Percentiles rank a stretch among this genome's conserved stretches.
phyloP scores from a whole-genome alignment of 2,888 invertebrate species.

The Apamea sordens region DNA sequence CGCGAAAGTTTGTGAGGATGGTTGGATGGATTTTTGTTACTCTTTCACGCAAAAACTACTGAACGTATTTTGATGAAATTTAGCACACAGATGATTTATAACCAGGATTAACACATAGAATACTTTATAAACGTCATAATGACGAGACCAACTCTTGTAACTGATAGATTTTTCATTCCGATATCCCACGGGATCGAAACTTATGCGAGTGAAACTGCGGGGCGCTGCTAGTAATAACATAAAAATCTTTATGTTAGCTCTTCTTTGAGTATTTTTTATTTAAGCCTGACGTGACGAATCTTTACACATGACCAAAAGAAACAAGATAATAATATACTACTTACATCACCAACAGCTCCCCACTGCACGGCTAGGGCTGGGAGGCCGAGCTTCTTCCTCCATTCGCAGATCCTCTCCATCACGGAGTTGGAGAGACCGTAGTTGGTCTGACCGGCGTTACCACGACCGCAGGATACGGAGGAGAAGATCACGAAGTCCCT shows the following conservation, averaged over 20 bases:
- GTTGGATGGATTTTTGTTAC: too few relatives aligned
- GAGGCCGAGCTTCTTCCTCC: conserved; percentile 92
- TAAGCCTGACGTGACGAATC: not conserved
- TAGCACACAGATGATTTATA: too few relatives aligned
- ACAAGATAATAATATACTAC: conserved; percentile 69
- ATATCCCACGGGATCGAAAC: too few relatives aligned
- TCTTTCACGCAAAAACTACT: too few relatives aligned
- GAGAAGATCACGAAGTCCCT: conserved; percentile 97
- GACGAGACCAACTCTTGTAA: too few relatives aligned
- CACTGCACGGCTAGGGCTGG: conserved; percentile 97
- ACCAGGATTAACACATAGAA: too few relatives aligned
- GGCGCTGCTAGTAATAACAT: not conserved
- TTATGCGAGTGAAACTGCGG: too few relatives aligned
- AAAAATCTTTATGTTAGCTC: not conserved
- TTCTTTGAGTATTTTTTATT: not conserved
- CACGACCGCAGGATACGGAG: conserved; percentile 97
- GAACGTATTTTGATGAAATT: too few relatives aligned
- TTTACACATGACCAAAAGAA: not conserved
- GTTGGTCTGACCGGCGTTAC: conserved; percentile 97
- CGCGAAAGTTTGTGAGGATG: too few relatives aligned
- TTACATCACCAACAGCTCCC: conserved; percentile 97
- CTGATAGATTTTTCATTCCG: too few relatives aligned
- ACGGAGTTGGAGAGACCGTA: conserved; percentile 97
- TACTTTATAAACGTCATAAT: too few relatives aligned
- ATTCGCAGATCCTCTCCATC: conserved; percentile 96